Percentiles rank a stretch among this genome's conserved stretches.
Evolutionary conservation across 2,888 invertebrate genomes (phyloP).

Genomic region (Synergus laeviventris): DNA sequence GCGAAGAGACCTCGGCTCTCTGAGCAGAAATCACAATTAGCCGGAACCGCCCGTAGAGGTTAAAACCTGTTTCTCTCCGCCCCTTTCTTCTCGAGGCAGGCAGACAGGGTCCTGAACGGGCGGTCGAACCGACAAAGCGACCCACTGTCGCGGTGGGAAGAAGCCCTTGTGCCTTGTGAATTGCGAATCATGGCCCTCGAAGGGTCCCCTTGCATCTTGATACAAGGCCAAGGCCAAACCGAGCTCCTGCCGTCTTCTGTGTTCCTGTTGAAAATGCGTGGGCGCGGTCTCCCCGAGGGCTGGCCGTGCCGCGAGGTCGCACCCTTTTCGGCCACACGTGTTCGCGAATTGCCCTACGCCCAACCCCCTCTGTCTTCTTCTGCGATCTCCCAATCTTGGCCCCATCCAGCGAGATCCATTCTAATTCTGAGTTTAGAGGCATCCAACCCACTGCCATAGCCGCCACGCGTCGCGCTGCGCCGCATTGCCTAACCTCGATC

Average conservation of each 20-base stretch:
- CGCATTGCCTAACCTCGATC: slow-evolving; percentile 17
- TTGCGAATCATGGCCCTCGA: slow-evolving; percentile 45
- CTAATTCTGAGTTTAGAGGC: slow-evolving; percentile 2
- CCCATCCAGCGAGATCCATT: slow-evolving; percentile 36
- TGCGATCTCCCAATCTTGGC: slow-evolving; percentile 51
- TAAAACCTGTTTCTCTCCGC: slow-evolving; percentile 56
- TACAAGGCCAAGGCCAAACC: slow-evolving; percentile 64
- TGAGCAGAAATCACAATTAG: slow-evolving; percentile 40
- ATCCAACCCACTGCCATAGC: slow-evolving; percentile 27
- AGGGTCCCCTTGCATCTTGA: slow-evolving; percentile 39
- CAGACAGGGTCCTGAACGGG: slow-evolving; percentile 21
- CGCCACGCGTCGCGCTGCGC: slow-evolving; percentile 14
- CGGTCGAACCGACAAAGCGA: slow-evolving; percentile 16
- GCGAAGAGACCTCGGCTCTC: not conserved
- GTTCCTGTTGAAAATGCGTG: slow-evolving; percentile 75
- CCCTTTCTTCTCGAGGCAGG: slow-evolving; percentile 42
- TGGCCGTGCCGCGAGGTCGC: slow-evolving; percentile 73
- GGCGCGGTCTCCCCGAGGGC: slow-evolving; percentile 76
- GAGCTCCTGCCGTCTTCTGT: slow-evolving; percentile 70
- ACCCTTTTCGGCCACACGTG: slow-evolving; percentile 72
- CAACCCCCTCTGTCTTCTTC: slow-evolving; percentile 63
- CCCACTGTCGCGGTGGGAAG: slow-evolving; percentile 4
- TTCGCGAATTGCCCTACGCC: slow-evolving; percentile 65
- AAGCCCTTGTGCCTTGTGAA: slow-evolving; percentile 17
- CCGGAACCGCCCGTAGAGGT: slow-evolving; percentile 48